Conservation (phyloP, 1,140 invertebrate species). For the Semibalanus balanoides region DNA sequence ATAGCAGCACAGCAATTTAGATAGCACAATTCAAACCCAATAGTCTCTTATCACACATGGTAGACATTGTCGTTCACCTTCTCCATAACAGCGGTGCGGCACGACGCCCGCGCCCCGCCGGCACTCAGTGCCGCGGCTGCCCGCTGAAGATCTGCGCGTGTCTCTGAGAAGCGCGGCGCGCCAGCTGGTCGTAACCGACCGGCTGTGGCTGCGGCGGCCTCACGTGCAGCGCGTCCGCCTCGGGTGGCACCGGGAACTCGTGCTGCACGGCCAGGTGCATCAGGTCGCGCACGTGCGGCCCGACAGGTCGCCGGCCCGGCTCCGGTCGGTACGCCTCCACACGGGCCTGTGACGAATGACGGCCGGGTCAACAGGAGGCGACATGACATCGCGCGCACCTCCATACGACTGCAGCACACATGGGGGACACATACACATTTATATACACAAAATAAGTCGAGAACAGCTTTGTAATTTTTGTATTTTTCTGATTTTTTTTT, state of each 20-base stretch:
- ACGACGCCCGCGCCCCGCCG: too few species aligned
- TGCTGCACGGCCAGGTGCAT: not conserved
- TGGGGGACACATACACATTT: too few species aligned
- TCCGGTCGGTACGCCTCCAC: not conserved
- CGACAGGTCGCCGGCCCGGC: slow-evolving; percentile 1
- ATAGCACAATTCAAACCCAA: too few species aligned
- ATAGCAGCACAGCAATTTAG: too few species aligned
- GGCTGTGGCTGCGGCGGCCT: slow-evolving; percentile 3
- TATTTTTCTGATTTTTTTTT: too few species aligned
- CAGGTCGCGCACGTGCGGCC: not conserved
- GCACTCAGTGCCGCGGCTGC: not conserved
- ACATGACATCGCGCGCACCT: not conserved
- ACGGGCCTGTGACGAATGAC: not conserved
- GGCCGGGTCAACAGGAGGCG: not conserved
- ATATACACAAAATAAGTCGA: too few species aligned
- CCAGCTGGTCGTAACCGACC: slow-evolving; percentile 3
- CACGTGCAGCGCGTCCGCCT: not conserved
- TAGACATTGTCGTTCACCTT: too few species aligned
- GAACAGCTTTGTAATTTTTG: too few species aligned
- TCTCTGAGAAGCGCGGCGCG: slow-evolving; percentile 4
- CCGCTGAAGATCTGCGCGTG: not conserved
- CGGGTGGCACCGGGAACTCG: slow-evolving; percentile 4
- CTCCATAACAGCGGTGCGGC: too few species aligned
- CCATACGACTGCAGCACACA: too few species aligned
- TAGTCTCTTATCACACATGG: too few species aligned